Evolutionary conservation across 1,140 invertebrate species (phyloP).

Genomic region (Camponotus pennsylvanicus): DNA sequence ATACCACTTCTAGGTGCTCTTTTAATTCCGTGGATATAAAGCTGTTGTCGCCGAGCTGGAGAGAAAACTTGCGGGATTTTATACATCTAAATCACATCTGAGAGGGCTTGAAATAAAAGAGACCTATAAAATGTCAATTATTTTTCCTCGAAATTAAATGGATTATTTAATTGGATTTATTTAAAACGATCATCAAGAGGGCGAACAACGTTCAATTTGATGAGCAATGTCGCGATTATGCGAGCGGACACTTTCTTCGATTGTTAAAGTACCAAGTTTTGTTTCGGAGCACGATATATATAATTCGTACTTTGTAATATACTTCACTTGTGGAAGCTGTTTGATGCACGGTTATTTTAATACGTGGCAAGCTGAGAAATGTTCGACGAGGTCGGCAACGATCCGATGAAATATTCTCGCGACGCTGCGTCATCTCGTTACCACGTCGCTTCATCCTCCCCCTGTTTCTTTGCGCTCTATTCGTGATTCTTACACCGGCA

Average conservation of each 20-base stretch:
- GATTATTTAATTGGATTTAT: neutral
- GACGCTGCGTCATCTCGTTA: constrained; percentile 31
- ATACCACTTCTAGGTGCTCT: neutral
- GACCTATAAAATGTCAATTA: constrained; percentile 16
- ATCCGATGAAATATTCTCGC: constrained; percentile 55
- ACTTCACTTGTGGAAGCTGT: constrained; percentile 29
- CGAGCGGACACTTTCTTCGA: constrained; percentile 1
- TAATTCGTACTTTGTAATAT: neutral
- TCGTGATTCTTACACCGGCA: constrained; percentile 49
- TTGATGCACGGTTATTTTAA: constrained; percentile 51
- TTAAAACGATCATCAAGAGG: neutral
- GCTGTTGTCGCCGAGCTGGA: neutral
- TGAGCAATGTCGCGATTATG: neutral
- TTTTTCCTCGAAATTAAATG: neutral
- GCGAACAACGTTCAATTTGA: constrained; percentile 15
- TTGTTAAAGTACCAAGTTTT: constrained; percentile 34
- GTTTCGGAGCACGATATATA: neutral
- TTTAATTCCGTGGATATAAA: constrained; percentile 26
- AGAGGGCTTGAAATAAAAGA: neutral
- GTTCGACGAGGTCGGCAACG: constrained; percentile 33
- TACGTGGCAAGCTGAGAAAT: constrained; percentile 25
- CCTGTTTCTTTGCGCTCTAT: constrained; percentile 28
- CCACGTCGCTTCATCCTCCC: constrained; percentile 24
- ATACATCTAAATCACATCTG: neutral
- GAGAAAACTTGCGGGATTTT: neutral